Evolutionary conservation across 2,113 vertebrate species (phyloP).

Genomic region (Nannobrachium achirus): DNA sequence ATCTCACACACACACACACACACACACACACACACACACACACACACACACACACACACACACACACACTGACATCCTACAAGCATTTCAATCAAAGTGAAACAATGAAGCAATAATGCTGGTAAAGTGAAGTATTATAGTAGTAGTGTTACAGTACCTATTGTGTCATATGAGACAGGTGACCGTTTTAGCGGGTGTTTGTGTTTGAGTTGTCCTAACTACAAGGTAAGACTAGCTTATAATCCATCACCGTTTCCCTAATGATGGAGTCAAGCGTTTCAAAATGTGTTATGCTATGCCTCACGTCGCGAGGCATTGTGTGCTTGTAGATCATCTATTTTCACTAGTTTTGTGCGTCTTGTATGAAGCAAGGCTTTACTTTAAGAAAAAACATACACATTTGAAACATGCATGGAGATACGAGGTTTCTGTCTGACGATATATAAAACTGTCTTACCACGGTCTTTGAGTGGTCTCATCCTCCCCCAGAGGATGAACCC

Average conservation of each 20-base stretch:
- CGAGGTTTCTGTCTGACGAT: too few species aligned
- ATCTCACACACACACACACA: not conserved
- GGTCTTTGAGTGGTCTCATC: too few species aligned
- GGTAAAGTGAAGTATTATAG: slow-evolving; percentile 42
- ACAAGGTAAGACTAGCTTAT: slow-evolving; percentile 25
- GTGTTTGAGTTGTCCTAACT: slow-evolving; percentile 40
- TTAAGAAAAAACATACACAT: too few species aligned
- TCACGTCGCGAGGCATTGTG: too few species aligned
- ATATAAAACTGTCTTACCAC: too few species aligned
- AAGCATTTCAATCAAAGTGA: slow-evolving; percentile 59
- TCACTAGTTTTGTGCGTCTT: too few species aligned
- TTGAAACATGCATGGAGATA: too few species aligned
- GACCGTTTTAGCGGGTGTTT: slow-evolving; percentile 49
- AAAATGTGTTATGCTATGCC: too few species aligned
- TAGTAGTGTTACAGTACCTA: slow-evolving; percentile 17
- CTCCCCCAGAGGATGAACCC: too few species aligned
- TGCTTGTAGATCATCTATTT: too few species aligned
- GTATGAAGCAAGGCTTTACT: too few species aligned
- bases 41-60: slow-evolving; percentile 49
- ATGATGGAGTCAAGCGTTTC: not conserved
- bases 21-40: not conserved
- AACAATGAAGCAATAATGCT: slow-evolving; percentile 58
- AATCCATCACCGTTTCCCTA: slow-evolving; percentile 28
- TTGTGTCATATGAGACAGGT: slow-evolving; percentile 24
- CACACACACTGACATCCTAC: slow-evolving; percentile 38